Evolutionary conservation across 2,797 vertebrate species (phyloP).

Genomic region (Psittacula derbiana): DNA sequence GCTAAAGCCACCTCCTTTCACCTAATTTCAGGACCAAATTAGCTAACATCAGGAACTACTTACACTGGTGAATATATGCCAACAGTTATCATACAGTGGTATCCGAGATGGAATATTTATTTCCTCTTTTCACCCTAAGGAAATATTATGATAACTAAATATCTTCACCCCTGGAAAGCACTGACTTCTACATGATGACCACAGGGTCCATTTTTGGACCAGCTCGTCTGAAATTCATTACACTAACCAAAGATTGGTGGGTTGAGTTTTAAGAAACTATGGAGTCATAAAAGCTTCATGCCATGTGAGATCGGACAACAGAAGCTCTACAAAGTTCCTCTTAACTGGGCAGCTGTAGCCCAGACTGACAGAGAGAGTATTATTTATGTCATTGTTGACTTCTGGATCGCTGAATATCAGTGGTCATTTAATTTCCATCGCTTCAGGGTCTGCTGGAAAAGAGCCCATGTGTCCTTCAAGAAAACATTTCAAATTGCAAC

Average conservation of each 20-base stretch:
- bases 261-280: background rate
- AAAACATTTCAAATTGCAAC: background rate
- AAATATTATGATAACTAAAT: constrained; percentile 38
- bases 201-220: constrained; percentile 17
- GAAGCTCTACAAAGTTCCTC: background rate
- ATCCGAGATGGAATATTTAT: constrained; percentile 12
- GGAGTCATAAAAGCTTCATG: background rate
- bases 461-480: background rate
- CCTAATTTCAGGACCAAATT: constrained; percentile 5
- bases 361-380: background rate
- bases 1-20: constrained; percentile 15
- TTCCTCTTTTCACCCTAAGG: constrained; percentile 41
- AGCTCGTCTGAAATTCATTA: constrained; percentile 43
- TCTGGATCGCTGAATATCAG: background rate
- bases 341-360: background rate
- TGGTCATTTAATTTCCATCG: background rate
- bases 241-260: background rate
- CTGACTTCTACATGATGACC: constrained; percentile 14
- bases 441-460: background rate
- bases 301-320: background rate
- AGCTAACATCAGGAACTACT: constrained; percentile 5
- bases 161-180: background rate
- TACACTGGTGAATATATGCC: background rate
- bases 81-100: constrained; percentile 9
- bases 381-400: background rate